phyloP scores from a whole-genome alignment of 2,888 invertebrate species.

The Heliconius charithonia region DNA sequence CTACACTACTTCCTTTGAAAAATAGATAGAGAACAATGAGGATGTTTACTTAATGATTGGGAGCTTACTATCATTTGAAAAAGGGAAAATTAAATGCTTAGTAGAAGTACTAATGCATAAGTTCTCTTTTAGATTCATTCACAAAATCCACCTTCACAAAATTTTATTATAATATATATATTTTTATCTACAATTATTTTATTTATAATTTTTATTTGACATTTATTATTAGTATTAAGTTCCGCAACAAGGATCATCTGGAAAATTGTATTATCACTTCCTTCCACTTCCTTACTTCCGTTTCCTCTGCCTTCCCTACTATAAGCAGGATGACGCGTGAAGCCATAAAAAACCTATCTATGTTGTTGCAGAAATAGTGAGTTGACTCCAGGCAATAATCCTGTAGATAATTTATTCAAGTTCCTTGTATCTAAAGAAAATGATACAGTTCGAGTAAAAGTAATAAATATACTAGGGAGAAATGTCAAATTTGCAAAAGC shows the following conservation, averaged over 20 bases:
- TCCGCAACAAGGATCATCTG: no score
- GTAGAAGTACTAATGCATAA: not conserved
- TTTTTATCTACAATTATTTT: not conserved
- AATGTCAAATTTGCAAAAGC: conserved; percentile 94
- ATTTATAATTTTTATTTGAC: no score
- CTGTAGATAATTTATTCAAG: conserved; percentile 93
- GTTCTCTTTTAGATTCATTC: no score
- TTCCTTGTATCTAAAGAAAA: conserved; percentile 94
- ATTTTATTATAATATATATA: not conserved
- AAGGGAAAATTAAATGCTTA: not conserved
- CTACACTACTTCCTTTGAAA: conserved; percentile 3
- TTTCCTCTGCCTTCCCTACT: no score
- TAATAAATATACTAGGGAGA: conserved; percentile 93
- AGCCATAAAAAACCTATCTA: not conserved
- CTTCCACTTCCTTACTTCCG: no score
- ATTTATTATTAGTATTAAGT: no score
- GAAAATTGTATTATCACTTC: no score
- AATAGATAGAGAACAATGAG: conserved; percentile 7
- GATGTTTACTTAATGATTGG: not conserved
- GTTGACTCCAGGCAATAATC: conserved; percentile 81
- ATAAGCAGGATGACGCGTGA: no score
- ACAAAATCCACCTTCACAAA: not conserved
- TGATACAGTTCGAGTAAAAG: conserved; percentile 92
- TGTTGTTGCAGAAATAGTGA: conserved; percentile 84
- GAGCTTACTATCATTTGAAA: not conserved